Evolutionary conservation across 2,113 vertebrate genomes (phyloP).

Genomic region (Platysteira castanea): DNA sequence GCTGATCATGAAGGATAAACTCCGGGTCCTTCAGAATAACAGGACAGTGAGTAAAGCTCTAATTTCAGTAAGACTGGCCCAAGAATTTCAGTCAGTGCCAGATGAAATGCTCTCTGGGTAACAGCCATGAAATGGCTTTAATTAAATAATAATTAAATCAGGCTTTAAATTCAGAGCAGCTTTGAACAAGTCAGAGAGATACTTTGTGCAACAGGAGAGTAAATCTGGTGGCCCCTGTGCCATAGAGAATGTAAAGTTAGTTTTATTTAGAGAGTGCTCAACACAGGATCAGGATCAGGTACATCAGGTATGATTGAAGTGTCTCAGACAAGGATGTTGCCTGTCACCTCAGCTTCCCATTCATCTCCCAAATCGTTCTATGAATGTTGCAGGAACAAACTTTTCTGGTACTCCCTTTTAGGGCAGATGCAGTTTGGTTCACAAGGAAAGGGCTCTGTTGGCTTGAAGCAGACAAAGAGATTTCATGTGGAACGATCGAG

Average conservation of each 20-base stretch:
- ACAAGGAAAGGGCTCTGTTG: background rate
- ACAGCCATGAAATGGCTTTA: background rate
- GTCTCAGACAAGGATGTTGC: background rate
- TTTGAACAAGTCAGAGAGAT: background rate
- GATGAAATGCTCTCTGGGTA: background rate
- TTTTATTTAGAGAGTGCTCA: background rate
- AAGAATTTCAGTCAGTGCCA: background rate
- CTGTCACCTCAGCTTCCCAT: background rate
- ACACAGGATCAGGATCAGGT: background rate
- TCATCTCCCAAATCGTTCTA: background rate
- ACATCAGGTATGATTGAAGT: background rate
- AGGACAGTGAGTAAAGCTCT: background rate
- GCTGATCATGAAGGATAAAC: background rate
- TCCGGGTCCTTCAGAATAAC: background rate
- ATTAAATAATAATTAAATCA: background rate
- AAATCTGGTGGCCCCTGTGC: background rate
- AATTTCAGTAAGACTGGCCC: background rate
- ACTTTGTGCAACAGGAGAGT: background rate
- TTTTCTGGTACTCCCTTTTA: background rate
- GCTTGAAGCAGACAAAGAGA: background rate
- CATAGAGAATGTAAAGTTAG: background rate
- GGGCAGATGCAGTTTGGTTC: background rate
- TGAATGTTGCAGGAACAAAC: background rate
- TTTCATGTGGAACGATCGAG: background rate
- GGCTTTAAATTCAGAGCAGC: background rate